Evolutionary conservation across 1,140 invertebrate species (phyloP), one percentile per base, ranked within the genome.

Genomic region (Delia radicum): DNA sequence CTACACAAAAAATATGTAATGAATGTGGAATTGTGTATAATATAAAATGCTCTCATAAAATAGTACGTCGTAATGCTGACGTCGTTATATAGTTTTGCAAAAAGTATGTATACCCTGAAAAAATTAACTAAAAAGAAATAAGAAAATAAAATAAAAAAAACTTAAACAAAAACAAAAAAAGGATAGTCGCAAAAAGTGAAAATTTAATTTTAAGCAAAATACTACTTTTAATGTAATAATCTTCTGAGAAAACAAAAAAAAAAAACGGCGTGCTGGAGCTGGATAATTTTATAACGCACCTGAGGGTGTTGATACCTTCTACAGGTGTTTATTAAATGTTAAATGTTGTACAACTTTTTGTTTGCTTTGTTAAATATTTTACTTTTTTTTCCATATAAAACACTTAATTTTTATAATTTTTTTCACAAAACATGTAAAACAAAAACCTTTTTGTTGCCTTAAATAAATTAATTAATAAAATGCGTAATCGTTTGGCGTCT

Each of bases 401-500:
- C n/a, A 28, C 28, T 67, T 28, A n/a, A 28, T 6, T 24, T 67
- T 65, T 65, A 8, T 62, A 7, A 8, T 62, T n/a, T 62, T 37
- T 37, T 37, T 3, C 46, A 5, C 46, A 48, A 12, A 48, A 12
- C 18, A 15, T 18, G 18, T 13, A 13, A 21, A 21, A 4, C n/a
- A 12, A 13, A 48, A 48, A 48, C 46, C 3, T 55, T 55, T 7
- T 37, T 37, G 6, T 21, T 55, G 48, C n/a, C n/a, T n/a, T n/a
- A n/a, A n/a, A n/a, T n/a, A n/a, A n/a, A n/a, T 37, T 21, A 0
- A 29, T 8, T 10, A 18, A 46, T 48, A 85, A 80, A 78, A 85
- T 85, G 84, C 84, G 84, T 80, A 84, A 84, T 84, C 84, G 84
- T 78, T 81, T 85, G 79, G 84, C 84, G 75, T 85, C 84, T 18